phyloP scores from a whole-genome alignment of 2,113 vertebrate species.

The Dasyornis broadbenti region DNA sequence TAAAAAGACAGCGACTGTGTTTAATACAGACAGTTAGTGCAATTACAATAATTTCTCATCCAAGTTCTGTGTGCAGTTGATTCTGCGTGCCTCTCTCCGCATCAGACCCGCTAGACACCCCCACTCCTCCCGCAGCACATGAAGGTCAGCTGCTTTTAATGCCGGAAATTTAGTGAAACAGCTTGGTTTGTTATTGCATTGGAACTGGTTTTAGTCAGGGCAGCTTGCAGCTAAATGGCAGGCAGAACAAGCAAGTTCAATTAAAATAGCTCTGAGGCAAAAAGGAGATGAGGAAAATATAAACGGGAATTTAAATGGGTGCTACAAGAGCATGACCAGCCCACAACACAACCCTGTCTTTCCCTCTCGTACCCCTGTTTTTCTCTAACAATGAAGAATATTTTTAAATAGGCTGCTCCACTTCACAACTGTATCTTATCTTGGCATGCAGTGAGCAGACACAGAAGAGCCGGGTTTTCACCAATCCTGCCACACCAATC shows the following conservation, averaged over 20 bases:
- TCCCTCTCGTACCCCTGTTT: neutral
- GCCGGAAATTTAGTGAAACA: constrained; percentile 19
- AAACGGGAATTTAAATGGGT: constrained; percentile 6
- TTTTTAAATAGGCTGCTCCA: neutral
- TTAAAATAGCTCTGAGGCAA: constrained; percentile 45
- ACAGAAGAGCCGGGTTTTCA: neutral
- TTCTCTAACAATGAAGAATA: neutral
- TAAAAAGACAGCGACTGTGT: neutral
- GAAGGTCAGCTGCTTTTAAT: constrained; percentile 32
- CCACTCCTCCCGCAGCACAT: neutral
- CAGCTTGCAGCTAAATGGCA: neutral
- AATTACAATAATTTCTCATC: neutral
- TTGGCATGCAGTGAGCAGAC: accelerated
- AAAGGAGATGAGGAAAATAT: neutral
- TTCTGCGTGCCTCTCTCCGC: accelerated
- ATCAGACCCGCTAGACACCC: accelerated
- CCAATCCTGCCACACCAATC: neutral
- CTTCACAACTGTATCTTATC: neutral
- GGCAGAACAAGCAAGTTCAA: constrained; percentile 29
- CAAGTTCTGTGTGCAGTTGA: neutral
- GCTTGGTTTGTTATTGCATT: constrained; percentile 19
- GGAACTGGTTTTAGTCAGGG: neutral
- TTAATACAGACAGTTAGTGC: neutral
- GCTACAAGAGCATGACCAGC: neutral
- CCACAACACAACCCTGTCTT: neutral